Percentiles rank a stretch among this genome's conserved stretches.
phyloP scores from a whole-genome alignment of 1,140 invertebrate species.

The Zaprionus africanus region DNA sequence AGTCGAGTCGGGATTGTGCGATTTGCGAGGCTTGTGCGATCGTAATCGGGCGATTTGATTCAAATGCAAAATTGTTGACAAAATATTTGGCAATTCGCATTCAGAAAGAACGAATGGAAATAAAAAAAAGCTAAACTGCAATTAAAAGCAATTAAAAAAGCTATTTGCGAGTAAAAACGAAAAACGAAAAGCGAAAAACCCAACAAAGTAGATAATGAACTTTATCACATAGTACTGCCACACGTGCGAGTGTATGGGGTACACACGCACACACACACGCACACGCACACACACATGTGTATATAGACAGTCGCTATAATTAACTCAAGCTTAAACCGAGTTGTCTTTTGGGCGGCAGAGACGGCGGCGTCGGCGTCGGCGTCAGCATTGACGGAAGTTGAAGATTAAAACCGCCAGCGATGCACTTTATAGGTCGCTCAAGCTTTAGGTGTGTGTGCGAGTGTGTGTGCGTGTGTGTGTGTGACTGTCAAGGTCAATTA shows the following conservation, averaged over 20 bases:
- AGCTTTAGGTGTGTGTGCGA: neutral
- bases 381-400: conserved; percentile 59
- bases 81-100: conserved; percentile 19
- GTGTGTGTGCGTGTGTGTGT: conserved; percentile 28
- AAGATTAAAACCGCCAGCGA: conserved; percentile 64
- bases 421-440: conserved; percentile 71
- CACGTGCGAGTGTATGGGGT: neutral
- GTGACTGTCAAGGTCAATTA: conserved; percentile 71
- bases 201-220: conserved; percentile 60
- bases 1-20: neutral
- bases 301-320: conserved; percentile 41
- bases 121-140: conserved; percentile 35
- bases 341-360: conserved; percentile 48
- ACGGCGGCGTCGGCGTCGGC: conserved; percentile 43
- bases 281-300: neutral
- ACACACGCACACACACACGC: neutral
- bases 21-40: neutral
- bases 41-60: conserved; percentile 27
- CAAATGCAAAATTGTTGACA: conserved; percentile 33
- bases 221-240: conserved; percentile 32
- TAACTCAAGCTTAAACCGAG: conserved; percentile 44
- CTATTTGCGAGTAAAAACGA: conserved; percentile 26
- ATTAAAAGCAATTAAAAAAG: conserved; percentile 65
- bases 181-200: conserved; percentile 13
- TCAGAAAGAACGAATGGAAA: neutral